Evolutionary conservation across 2,797 vertebrate genomes (phyloP).

Genomic region (Anguilla obscura): DNA sequence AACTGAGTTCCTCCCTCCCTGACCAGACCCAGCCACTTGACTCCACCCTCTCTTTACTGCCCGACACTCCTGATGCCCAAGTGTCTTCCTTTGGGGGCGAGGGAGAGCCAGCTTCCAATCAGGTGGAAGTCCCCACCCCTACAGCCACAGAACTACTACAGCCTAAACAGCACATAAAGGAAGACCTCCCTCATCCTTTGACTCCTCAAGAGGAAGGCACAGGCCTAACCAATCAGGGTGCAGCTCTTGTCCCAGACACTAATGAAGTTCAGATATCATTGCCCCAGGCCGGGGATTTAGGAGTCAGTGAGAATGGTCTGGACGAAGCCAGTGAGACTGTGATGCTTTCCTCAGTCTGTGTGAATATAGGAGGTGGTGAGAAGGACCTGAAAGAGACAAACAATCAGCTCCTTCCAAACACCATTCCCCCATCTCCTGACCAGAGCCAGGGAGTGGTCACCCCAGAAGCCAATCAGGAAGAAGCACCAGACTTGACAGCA

Average conservation of each 20-base stretch:
- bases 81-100: not conserved
- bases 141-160: not conserved
- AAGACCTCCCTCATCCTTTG: not conserved
- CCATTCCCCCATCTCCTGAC: not conserved
- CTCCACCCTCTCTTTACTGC: slow-evolving; percentile 24
- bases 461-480: slow-evolving; percentile 20
- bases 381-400: not conserved
- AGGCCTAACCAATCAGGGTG: slow-evolving; percentile 2
- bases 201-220: slow-evolving; percentile 9
- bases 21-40: slow-evolving; percentile 56
- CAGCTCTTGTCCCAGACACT: not conserved
- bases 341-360: not conserved
- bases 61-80: not conserved
- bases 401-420: not conserved
- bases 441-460: not conserved
- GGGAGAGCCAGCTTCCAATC: not conserved
- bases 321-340: not conserved
- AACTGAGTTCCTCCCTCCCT: slow-evolving; percentile 56
- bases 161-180: not conserved
- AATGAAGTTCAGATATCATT: not conserved
- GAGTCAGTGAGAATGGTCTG: not conserved
- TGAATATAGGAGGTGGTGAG: not conserved
- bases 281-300: not conserved
- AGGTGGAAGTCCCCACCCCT: not conserved
- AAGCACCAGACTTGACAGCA: not conserved